These are phyloP conservation scores for Chrysoperla carnea DNA, from an alignment of 1,140 invertebrate genomes.

Conservation along the genomic window DNA sequence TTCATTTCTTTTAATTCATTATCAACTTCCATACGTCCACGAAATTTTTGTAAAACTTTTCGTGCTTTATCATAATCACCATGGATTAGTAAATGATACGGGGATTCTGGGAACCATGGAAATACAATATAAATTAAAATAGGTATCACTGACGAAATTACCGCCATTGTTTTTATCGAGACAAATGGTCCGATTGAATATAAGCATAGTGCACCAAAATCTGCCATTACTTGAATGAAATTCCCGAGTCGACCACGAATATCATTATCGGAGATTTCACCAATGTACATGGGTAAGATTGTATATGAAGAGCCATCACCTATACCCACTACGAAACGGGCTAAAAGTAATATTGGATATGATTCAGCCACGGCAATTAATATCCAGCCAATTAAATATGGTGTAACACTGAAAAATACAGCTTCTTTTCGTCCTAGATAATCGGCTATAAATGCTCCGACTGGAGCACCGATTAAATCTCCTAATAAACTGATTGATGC, in stretches of 20 bases:
- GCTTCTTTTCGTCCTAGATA: slow-evolving; percentile 38
- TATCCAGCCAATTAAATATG: slow-evolving; percentile 38
- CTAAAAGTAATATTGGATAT: slow-evolving; percentile 25
- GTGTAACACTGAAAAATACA: slow-evolving; percentile 31
- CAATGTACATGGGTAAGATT: slow-evolving; percentile 3
- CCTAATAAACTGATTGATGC: slow-evolving; percentile 39
- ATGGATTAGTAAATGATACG: slow-evolving; percentile 11
- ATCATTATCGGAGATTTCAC: slow-evolving; percentile 2
- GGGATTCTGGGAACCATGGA: slow-evolving; percentile 13
- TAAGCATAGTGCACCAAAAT: not conserved
- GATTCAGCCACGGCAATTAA: slow-evolving; percentile 25
- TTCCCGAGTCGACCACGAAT: not conserved
- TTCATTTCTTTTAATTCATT: slow-evolving; percentile 24
- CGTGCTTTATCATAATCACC: slow-evolving; percentile 26
- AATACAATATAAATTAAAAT: slow-evolving; percentile 8
- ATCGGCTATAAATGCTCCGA: slow-evolving; percentile 31
- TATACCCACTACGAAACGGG: slow-evolving; percentile 11
- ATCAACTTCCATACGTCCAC: slow-evolving; percentile 23
- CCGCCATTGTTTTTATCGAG: not conserved
- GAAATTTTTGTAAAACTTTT: slow-evolving; percentile 27
- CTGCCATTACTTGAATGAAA: not conserved
- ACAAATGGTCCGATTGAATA: not conserved
- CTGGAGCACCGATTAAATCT: slow-evolving; percentile 35
- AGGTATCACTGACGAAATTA: slow-evolving; percentile 4
- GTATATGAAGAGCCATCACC: slow-evolving; percentile 7